Percentiles rank a stretch among this genome's conserved stretches.
Conservation (phyloP, 2,797 vertebrate species). For the Poecile montanus region DNA sequence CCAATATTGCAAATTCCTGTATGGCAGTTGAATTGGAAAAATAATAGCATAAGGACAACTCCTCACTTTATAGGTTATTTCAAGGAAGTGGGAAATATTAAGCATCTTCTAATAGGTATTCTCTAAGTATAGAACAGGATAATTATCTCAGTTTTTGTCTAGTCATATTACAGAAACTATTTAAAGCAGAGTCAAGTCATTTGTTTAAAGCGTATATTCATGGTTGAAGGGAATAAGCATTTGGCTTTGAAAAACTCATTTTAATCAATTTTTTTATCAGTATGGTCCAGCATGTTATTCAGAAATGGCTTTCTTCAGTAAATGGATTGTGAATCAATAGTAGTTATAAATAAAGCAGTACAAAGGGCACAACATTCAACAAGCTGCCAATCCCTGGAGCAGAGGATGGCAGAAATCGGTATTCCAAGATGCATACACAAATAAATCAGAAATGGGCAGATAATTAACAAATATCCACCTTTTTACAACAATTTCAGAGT, state of each 20-base stretch:
- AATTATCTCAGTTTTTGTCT: constrained; percentile 56
- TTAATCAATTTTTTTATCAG: constrained; percentile 56
- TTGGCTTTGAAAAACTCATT: constrained; percentile 47
- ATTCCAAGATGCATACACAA: background rate
- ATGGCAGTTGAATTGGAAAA: background rate
- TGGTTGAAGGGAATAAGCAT: constrained; percentile 12
- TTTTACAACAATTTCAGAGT: background rate
- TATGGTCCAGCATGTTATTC: constrained; percentile 9
- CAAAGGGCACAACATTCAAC: constrained; percentile 46
- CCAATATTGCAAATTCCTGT: background rate
- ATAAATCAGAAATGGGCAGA: background rate
- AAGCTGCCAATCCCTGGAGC: constrained; percentile 31
- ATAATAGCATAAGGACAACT: background rate
- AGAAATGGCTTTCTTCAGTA: constrained; percentile 72
- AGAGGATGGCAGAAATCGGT: background rate
- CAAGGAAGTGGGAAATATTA: background rate
- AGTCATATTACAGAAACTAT: constrained; percentile 54
- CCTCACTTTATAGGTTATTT: background rate
- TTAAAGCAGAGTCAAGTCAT: constrained; percentile 51
- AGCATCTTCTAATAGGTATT: constrained; percentile 16
- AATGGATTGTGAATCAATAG: constrained; percentile 69
- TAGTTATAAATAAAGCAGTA: constrained; percentile 55
- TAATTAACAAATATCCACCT: background rate
- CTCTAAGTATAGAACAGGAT: constrained; percentile 29
- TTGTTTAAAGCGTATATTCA: constrained; percentile 47